A percentile compares a stretch with the other conserved stretches of the same genome.
These are phyloP conservation scores for Siderastrea radians DNA, from an alignment of 92 coral and sea anemone genomes.

Conservation along the genomic window DNA sequence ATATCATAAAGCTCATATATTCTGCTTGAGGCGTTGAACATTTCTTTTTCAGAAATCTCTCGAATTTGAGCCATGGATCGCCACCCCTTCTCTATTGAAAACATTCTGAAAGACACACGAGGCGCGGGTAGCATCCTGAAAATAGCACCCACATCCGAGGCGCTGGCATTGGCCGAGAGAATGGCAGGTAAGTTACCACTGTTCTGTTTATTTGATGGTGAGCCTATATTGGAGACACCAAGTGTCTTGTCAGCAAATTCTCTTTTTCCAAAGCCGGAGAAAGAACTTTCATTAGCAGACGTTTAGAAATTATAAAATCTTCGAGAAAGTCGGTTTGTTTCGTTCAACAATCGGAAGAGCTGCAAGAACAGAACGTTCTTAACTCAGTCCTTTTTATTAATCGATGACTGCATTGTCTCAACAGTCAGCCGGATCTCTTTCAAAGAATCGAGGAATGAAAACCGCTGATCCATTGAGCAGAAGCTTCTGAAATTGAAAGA, in stretches of 20 bases:
- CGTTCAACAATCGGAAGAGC: too few species aligned
- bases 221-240: neutral
- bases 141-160: slow-evolving; percentile 79
- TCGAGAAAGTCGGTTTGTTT: neutral
- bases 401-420: too few species aligned
- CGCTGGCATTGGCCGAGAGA: slow-evolving; percentile 85
- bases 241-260: neutral
- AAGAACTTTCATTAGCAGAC: neutral
- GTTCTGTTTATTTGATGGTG: neutral
- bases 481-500: too few species aligned
- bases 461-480: too few species aligned
- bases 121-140: slow-evolving; percentile 48
- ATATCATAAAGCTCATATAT: neutral
- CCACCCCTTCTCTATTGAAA: slow-evolving; percentile 83
- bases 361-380: too few species aligned
- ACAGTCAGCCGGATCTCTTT: too few species aligned
- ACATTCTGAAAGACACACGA: slow-evolving; percentile 88
- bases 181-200: slow-evolving; percentile 68
- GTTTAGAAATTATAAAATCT: neutral
- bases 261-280: too few species aligned
- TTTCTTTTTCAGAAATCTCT: slow-evolving; percentile 7
- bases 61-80: slow-evolving; percentile 32
- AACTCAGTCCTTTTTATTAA: too few species aligned
- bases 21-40: neutral
- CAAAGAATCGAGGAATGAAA: too few species aligned